Evolutionary conservation across 2,113 vertebrate genomes (phyloP).

Genomic region (Rhagologus leucostigma): DNA sequence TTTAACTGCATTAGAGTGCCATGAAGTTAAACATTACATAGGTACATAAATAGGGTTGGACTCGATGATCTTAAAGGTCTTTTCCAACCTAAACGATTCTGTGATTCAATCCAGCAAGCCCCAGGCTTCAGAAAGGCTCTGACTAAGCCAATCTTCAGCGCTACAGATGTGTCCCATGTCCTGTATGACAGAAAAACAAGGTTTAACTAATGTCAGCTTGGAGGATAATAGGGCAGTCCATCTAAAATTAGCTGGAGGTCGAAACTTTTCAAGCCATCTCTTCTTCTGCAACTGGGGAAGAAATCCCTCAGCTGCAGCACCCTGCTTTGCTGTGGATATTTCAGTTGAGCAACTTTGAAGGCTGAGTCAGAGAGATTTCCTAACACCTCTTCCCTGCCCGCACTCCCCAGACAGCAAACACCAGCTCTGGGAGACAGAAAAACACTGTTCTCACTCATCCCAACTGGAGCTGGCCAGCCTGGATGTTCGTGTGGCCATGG

Average conservation of each 20-base stretch:
- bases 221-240: background rate
- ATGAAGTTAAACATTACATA: background rate
- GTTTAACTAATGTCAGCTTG: background rate
- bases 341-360: background rate
- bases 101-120: background rate
- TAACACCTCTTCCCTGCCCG: background rate
- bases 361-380: conserved; percentile 50
- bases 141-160: background rate
- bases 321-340: background rate
- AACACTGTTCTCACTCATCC: background rate
- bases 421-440: background rate
- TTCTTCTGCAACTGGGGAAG: background rate
- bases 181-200: background rate
- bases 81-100: background rate
- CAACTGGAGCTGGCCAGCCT: background rate
- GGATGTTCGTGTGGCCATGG: too few species aligned
- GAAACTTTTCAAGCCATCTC: background rate
- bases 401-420: background rate
- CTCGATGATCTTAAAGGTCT: background rate
- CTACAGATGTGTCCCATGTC: background rate
- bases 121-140: background rate
- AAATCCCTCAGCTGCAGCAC: background rate
- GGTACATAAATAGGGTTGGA: background rate
- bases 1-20: background rate
- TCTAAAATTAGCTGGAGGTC: background rate